phyloP scores from a whole-genome alignment of 2,113 vertebrate genomes.

The Pelodiscus sinensis region DNA sequence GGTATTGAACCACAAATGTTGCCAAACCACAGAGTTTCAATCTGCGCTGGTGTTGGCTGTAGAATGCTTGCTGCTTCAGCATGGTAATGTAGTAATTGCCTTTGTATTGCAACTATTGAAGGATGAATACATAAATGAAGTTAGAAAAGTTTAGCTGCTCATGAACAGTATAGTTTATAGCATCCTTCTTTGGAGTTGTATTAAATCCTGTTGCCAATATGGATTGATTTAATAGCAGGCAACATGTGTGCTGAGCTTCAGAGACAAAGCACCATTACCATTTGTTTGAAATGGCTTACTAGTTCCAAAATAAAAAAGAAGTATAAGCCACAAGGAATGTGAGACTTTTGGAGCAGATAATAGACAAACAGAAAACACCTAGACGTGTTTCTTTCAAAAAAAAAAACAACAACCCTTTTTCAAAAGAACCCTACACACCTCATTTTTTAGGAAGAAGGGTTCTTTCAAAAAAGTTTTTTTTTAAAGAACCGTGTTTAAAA shows the following conservation, averaged over 20 bases:
- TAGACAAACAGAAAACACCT: too few species aligned
- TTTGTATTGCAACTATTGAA: neutral
- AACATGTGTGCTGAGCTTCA: neutral
- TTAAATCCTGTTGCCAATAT: neutral
- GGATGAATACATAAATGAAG: neutral
- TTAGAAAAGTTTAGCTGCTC: neutral
- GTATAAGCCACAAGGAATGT: neutral
- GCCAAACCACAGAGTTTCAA: too few species aligned
- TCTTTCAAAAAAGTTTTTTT: too few species aligned
- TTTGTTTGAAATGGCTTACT: neutral
- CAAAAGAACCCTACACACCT: too few species aligned
- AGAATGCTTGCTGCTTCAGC: neutral
- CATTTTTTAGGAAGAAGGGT: too few species aligned
- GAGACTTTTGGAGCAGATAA: neutral
- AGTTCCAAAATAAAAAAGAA: neutral
- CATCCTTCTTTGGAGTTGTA: neutral
- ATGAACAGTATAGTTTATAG: fast-evolving
- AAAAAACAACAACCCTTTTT: too few species aligned
- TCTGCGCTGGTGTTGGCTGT: neutral
- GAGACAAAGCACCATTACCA: fast-evolving
- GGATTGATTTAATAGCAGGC: neutral
- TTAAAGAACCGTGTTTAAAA: too few species aligned
- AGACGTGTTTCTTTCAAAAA: too few species aligned
- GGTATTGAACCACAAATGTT: too few species aligned
- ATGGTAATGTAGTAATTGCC: neutral